Evolutionary conservation across 2,797 vertebrate species (phyloP).

Genomic region (Thunnus albacares): DNA sequence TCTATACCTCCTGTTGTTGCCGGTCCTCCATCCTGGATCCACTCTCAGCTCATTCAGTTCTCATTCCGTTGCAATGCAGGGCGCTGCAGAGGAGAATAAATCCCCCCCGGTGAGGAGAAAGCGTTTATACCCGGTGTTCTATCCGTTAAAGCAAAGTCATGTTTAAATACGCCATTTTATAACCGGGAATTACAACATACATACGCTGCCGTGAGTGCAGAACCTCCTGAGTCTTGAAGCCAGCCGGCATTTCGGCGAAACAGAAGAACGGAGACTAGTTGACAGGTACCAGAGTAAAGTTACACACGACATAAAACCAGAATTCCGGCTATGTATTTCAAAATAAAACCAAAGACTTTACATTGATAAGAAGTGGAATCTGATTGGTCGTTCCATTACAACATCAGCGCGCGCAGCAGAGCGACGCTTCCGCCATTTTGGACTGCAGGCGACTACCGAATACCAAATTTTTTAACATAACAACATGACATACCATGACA

Average conservation of each 20-base stretch:
- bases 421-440: too few species aligned
- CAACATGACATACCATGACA: too few species aligned
- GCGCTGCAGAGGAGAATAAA: conserved; percentile 27
- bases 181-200: rapidly evolving
- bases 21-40: conserved; percentile 39
- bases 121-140: not conserved
- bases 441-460: too few species aligned
- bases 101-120: not conserved
- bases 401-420: too few species aligned
- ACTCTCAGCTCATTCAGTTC: conserved; percentile 29
- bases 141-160: conserved; percentile 33
- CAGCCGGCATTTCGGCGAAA: conserved; percentile 54
- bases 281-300: conserved; percentile 59
- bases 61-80: conserved; percentile 25
- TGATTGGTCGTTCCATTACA: too few species aligned
- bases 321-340: too few species aligned
- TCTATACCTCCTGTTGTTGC: conserved; percentile 36
- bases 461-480: too few species aligned
- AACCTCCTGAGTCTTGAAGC: not conserved
- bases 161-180: not conserved
- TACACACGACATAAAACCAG: rapidly evolving
- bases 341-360: too few species aligned
- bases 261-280: conserved; percentile 1
- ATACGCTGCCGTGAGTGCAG: rapidly evolving
- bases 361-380: too few species aligned